These are phyloP conservation scores for Mirounga angustirostris DNA, from an alignment of 2,113 vertebrate species.

Conservation along the genomic window DNA sequence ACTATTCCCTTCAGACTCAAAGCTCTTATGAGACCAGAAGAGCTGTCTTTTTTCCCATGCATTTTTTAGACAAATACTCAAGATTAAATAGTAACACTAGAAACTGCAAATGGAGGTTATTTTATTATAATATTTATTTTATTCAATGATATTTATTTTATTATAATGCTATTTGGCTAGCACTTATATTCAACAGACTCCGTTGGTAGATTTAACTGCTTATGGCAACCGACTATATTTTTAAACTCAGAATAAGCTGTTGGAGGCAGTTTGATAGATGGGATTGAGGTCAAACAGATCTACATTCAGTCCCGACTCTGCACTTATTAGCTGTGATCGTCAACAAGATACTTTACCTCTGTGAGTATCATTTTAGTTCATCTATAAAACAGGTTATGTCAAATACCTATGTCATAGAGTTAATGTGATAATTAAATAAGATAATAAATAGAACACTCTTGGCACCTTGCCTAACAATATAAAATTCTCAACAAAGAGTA, in stretches of 20 bases:
- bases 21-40: neutral
- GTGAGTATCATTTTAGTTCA: neutral
- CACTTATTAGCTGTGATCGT: neutral
- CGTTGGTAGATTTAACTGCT: neutral
- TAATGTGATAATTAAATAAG: neutral
- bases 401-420: neutral
- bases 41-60: neutral
- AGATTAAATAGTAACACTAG: conserved; percentile 15
- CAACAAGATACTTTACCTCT: neutral
- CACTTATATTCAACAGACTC: neutral
- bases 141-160: conserved; percentile 37
- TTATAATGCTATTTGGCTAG: conserved; percentile 1
- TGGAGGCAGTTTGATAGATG: neutral
- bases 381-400: neutral
- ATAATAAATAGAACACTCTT: conserved; percentile 12
- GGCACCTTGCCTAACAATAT: neutral
- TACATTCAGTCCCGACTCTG: neutral
- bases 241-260: conserved; percentile 15
- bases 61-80: conserved; percentile 5
- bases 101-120: neutral
- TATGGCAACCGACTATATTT: neutral
- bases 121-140: neutral
- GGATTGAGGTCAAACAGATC: neutral
- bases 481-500: neutral
- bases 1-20: neutral